Conservation (phyloP, 2,113 vertebrate species). For the Leucopsar rothschildi region DNA sequence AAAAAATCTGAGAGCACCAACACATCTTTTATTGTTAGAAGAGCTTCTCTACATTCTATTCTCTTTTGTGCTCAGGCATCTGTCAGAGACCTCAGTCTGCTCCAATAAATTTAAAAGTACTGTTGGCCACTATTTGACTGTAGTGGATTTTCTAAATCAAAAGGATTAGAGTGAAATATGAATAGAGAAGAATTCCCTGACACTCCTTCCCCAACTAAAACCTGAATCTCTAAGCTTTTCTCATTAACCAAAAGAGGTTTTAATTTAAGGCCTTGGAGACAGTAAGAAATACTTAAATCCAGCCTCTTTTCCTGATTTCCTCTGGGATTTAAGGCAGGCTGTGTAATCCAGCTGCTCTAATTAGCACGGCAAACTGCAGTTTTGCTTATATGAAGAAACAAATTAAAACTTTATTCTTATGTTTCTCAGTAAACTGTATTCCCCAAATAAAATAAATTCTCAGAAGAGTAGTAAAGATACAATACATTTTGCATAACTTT, state of each 20-base stretch:
- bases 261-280: constrained; percentile 27
- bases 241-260: constrained; percentile 30
- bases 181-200: not conserved
- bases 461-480: not conserved
- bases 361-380: constrained; percentile 52
- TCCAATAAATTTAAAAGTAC: not conserved
- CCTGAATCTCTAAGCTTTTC: not conserved
- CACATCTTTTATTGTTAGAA: not conserved
- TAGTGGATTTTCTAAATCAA: not conserved
- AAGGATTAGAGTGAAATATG: not conserved
- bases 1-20: not conserved
- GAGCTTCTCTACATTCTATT: not conserved
- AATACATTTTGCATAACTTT: not conserved
- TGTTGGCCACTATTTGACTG: not conserved
- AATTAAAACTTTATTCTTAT: constrained; percentile 23
- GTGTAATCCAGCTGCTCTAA: constrained; percentile 55
- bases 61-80: not conserved
- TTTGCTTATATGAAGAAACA: constrained; percentile 42
- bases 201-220: not conserved
- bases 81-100: not conserved
- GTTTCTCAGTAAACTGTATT: not conserved
- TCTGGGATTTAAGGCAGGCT: constrained; percentile 23
- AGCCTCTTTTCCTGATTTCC: constrained; percentile 53
- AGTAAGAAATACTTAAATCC: constrained; percentile 17
- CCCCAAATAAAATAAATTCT: not conserved